Evolutionary conservation across 1,140 invertebrate genomes (phyloP), one percentile per base, ranked within the genome.

Genomic region (Lordiphosa clarofinis): DNA sequence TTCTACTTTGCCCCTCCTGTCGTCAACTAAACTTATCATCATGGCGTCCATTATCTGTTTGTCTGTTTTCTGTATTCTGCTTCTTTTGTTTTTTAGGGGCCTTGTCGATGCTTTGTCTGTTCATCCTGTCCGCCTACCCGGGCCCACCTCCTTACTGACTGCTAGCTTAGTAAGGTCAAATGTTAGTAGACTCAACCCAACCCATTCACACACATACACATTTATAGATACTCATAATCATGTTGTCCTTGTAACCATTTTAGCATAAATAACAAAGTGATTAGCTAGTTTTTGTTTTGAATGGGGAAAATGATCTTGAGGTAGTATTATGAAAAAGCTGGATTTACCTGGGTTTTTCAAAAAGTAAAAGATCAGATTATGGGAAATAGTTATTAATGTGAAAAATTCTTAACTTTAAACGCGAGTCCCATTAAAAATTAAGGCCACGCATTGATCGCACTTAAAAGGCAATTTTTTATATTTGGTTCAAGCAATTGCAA

Each of bases 211-310:
- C 48, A 60, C 55, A 24, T 43, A 78, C 39, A 43, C 64, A 50
- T 73, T 69, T 56, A 78, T 67, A 52, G 58, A 61, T 69, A 67
- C 44, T 44, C 44, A 56, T 78, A 78, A 78, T 73, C 74, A 59
- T 43, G 56, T 79, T 73, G 70, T 78, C 74, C 74, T 78, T 74
- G 74, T 78, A 81, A 69, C 70, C 69, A 56, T 73, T 76, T 71
- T 40, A 57, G 38, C 54, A 42, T 59, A 79, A 65, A 68, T 60
- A 55, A 38, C 38, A 55, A 47, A 31, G 28, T 57, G 35, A 47
- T 40, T 21, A 47, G 56, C 19, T 38, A 7, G 7, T 54, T 24
- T 15, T 31, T 31, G 28, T 8, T 31, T 8, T 31, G 28, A 31
- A 31, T 31, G 28, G 28, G 1, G 28, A 31, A 31, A 31, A 31